Base-by-base conservation (phyloP, 2,888 invertebrate genomes). In the Notodonta dromedarius region DNA sequence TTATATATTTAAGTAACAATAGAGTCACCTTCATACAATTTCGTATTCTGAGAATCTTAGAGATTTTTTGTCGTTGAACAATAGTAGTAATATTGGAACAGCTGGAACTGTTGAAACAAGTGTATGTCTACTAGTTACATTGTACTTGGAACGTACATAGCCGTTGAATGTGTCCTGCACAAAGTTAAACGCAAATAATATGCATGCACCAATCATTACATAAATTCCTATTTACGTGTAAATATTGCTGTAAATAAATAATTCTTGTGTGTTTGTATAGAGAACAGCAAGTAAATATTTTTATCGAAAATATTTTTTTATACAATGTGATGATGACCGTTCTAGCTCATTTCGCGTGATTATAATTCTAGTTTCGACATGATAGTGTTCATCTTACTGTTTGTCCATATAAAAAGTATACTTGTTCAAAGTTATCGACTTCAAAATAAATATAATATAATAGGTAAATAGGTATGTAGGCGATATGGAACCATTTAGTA, bases 231-330 rank as follows among this genome's bases (percentile, higher is more conserved):
- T 80, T 73, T 72, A 71, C 72, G 58, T 88, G 88, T 89, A 90
- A 80, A 87, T 89, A 88, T 71, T 58, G 63, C 60, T 90, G 89
- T 91, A 91, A 81, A 90, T 90, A 88, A 78, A 53, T 40, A 55
- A 11, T 13, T 75, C 67, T 69, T 79, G 74, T 78, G 76, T 76
- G 81, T 84, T 82, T 90, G 89, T 91, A 90, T 87, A 90, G 89
- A 91, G 88, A 91, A 83, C 79, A 50, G 61, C 76, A 72, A 76
- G 77, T 74, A 83, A 79, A 90, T 91, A 91, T 91, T 91, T 91
- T 91, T 89, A 84, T 87, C 81, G 73, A 85, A 24, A 82, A 82
- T 91, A 91, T 91, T 91, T 91, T 91, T 91, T 86, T 91, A 91
- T 81, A 80, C 73, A 70, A 68, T 73, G 24, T 13, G n/a, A 65